These are phyloP conservation scores for Axea sp. DNA, from an alignment of 2,888 invertebrate species.

Conservation along the genomic window DNA sequence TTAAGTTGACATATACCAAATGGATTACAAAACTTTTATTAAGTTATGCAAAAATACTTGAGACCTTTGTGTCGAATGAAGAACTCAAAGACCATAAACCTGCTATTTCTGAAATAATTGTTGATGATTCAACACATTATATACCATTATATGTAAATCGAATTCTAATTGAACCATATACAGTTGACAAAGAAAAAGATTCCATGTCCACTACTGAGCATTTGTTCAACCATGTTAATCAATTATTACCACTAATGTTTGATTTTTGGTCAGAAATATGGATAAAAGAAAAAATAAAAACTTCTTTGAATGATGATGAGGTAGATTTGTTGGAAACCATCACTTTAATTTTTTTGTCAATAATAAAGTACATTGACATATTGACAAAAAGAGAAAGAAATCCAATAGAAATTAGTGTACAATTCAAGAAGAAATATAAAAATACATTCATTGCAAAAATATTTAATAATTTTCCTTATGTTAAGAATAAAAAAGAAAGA, in stretches of 20 bases:
- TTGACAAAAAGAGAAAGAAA: constrained; percentile 64
- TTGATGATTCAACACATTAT: constrained; percentile 51
- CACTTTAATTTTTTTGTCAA: constrained; percentile 83
- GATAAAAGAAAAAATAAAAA: constrained; percentile 80
- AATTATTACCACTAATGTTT: constrained; percentile 87
- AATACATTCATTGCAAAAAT: constrained; percentile 81
- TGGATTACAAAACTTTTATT: constrained; percentile 89
- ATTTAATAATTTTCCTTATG: constrained; percentile 82
- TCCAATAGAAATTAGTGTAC: too few species aligned
- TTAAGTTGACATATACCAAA: constrained; percentile 86
- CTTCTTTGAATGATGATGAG: constrained; percentile 83
- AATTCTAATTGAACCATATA: constrained; percentile 60
- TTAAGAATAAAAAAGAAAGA: constrained; percentile 67
- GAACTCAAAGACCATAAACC: constrained; percentile 34
- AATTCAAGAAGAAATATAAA: constrained; percentile 68
- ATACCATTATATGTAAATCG: constrained; percentile 65
- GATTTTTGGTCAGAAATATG: constrained; percentile 92
- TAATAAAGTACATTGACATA: constrained; percentile 81
- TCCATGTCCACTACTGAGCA: constrained; percentile 79
- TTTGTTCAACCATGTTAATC: constrained; percentile 83
- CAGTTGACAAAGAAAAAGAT: constrained; percentile 45
- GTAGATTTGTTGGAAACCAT: constrained; percentile 83
- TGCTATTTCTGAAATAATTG: constrained; percentile 22
- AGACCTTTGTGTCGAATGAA: constrained; percentile 74
- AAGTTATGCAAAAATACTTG: constrained; percentile 84